Evolutionary conservation across 2,113 vertebrate species (phyloP).

Genomic region (Columbina picui): DNA sequence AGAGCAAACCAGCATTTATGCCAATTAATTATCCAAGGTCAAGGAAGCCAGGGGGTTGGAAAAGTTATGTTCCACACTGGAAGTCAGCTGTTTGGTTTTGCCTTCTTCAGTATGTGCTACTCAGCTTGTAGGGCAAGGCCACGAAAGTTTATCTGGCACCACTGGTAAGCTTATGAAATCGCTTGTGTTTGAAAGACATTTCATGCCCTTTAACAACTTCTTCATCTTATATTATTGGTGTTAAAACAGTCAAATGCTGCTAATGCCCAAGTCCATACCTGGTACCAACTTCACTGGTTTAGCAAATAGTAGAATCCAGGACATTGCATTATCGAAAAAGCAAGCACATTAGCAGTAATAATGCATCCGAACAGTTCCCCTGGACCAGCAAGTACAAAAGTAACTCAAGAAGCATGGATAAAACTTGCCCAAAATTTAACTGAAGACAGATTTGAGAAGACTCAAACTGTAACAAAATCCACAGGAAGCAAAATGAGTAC

Average conservation of each 20-base stretch:
- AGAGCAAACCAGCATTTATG: background rate
- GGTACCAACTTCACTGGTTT: background rate
- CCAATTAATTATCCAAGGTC: background rate
- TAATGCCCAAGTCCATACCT: background rate
- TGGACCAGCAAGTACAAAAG: background rate
- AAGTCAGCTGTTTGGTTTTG: background rate
- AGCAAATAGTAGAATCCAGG: background rate
- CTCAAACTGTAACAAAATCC: background rate
- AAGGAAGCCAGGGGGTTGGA: background rate
- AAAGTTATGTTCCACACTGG: background rate
- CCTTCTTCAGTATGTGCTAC: background rate
- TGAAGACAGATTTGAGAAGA: background rate
- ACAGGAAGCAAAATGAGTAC: background rate
- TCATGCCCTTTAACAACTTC: background rate
- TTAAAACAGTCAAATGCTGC: background rate
- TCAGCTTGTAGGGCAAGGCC: background rate
- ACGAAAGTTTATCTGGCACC: background rate
- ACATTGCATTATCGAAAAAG: background rate
- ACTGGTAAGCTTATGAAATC: background rate
- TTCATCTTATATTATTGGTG: background rate
- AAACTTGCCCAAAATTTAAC: background rate
- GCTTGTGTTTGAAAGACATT: background rate
- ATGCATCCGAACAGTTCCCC: background rate
- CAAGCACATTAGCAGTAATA: rapidly evolving
- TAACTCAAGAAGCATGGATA: background rate